Base-by-base conservation (phyloP, 2,888 invertebrate genomes). In the Brenthis daphne region DNA sequence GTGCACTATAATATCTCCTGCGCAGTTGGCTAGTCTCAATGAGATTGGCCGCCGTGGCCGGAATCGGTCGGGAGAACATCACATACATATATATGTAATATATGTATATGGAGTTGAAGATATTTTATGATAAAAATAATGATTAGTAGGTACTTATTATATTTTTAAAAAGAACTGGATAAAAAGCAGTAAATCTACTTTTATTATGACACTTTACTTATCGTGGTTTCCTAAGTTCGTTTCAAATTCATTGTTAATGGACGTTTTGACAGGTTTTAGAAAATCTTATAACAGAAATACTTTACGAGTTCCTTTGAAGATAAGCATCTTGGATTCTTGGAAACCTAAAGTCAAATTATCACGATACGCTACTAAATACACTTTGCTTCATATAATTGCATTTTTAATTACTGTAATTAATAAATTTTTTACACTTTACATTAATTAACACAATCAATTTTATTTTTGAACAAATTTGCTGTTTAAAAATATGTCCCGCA, bases 231-330 rank as follows among this genome's bases (percentile, higher is more conserved):
- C 43, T 47, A 64, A 67, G 47, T 57, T 51, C 61, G n/a, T 43
- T 60, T 57, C n/a, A 54, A 58, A 51, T 57, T 64, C 58, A 56
- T 67, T 60, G 37, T 64, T 66, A 64, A 64, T 58, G 64, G 47
- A 70, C 56, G 29, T 51, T 67, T 60, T 60, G 64, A 64, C 67
- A 68, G 67, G 51, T 67, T 67, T 33, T 57, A 56, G 63, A 67
- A 68, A 68, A 68, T 65, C 33, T 61, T 64, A 65, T 68, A 56
- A 57, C 68, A 56, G 56, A 60, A 66, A 72, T 70, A 67, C 64
- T 71, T 67, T 71, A 74, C 61, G 72, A 72, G 76, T 74, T 75
- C 72, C 72, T 65, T 73, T 55, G 69, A 72, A 69, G 60, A 24
- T 48, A 43, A 6, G 48, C 13, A 68, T 67, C 61, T 56, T 33